phyloP scores from a whole-genome alignment of 2,797 vertebrate genomes.

The Anomalospiza imberbis region DNA sequence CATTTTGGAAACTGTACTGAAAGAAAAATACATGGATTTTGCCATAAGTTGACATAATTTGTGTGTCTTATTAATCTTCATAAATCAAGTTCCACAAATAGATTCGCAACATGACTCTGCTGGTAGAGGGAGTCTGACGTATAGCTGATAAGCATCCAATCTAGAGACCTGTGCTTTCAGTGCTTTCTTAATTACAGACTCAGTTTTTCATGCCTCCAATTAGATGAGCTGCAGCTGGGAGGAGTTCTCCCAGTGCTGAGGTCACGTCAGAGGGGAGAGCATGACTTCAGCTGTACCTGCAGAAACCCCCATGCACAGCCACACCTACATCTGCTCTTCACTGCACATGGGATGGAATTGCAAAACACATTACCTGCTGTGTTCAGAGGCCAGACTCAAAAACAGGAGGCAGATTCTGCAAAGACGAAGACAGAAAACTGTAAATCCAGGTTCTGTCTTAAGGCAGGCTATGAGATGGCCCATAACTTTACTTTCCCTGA shows the following conservation, averaged over 20 bases:
- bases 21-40: slow-evolving; percentile 54
- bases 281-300: neutral
- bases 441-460: neutral
- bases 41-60: slow-evolving; percentile 60
- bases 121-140: neutral
- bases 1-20: slow-evolving; percentile 39
- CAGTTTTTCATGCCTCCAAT: neutral
- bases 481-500: neutral
- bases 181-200: slow-evolving; percentile 27
- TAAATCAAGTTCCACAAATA: slow-evolving; percentile 54
- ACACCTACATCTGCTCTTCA: neutral
- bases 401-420: neutral
- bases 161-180: neutral
- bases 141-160: neutral
- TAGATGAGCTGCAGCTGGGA: neutral
- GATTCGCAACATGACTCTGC: slow-evolving; percentile 33
- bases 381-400: neutral
- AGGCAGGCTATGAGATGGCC: neutral
- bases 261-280: neutral
- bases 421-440: neutral
- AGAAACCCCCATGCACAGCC: neutral
- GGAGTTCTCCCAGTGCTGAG: neutral
- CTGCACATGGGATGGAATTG: neutral
- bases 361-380: neutral
- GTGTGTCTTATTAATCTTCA: slow-evolving; percentile 13